Conservation (phyloP, 2,888 invertebrate genomes). For the Microctonus brassicae region DNA sequence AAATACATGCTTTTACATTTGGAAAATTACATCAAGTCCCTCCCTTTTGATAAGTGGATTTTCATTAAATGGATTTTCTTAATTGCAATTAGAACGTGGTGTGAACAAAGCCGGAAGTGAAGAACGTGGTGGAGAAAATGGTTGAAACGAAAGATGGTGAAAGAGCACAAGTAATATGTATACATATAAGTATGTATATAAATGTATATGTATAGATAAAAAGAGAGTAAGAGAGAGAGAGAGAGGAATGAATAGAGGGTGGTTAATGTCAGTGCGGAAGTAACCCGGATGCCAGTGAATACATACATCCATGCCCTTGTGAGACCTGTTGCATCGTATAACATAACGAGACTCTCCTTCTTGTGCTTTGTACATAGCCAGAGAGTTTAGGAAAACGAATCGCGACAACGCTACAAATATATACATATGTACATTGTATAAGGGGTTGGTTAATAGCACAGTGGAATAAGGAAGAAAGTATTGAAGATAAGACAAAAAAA, state of each 20-base stretch:
- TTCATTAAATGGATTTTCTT: background rate
- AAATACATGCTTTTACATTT: too few relatives aligned
- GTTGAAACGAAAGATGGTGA: background rate
- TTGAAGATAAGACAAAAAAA: slow-evolving; percentile 1
- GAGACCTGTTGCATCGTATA: slow-evolving; percentile 31
- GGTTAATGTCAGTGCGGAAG: slow-evolving; percentile 27
- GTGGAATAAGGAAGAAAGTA: background rate
- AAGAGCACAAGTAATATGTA: background rate
- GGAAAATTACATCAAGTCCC: background rate
- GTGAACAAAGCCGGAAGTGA: slow-evolving; percentile 22
- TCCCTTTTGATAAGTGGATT: background rate
- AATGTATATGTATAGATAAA: background rate
- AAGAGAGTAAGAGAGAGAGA: slow-evolving; percentile 14
- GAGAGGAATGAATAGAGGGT: background rate
- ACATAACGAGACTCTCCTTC: slow-evolving; percentile 19
- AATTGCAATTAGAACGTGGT: slow-evolving; percentile 20
- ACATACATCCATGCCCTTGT: background rate
- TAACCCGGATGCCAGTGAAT: slow-evolving; percentile 26
- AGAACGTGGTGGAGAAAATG: background rate
- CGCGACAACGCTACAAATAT: background rate
- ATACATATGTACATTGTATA: background rate
- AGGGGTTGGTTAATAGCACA: background rate
- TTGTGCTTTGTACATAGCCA: background rate
- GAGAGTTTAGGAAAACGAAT: slow-evolving; percentile 7
- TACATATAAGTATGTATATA: background rate